Evolutionary conservation across 2,797 vertebrate genomes (phyloP), one percentile per base, ranked within the genome.

Genomic region (Mycteria americana): DNA sequence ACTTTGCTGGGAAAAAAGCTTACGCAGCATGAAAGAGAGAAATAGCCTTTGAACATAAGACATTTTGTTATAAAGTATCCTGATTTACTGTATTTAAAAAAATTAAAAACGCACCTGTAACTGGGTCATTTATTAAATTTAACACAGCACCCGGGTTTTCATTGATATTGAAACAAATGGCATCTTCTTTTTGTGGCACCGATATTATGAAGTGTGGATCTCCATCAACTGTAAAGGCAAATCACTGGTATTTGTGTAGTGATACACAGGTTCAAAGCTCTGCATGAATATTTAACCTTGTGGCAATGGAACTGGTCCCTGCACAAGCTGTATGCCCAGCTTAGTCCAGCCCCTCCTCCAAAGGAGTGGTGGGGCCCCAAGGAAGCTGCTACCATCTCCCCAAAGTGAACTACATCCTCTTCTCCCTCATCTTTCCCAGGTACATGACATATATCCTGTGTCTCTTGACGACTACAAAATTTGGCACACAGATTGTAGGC

Each of bases 181-280:
- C 97, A 19, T 99, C 99, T 0, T 98, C 96, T 92, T 97, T 98
- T 56, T 98, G 97, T 50, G 98, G 98, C 46, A 99, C 97, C 27
- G 98, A 98, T 86, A 99, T 98, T 85, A 99, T 98, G 97, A 99
- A 99, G 97, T 99, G 99, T 83, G 99, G 99, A 94, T 99, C 99
- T 92, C 99, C 99, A 60, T 99, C 99, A 98, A 99, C 99, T 99
- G 97, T 48, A 84, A 85, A 97, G 53, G 95, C 53, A 94, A 95
- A 92, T 79, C 41, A 75, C 27, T 37, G 54, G 11, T 51, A 41
- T 92, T 84, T 90, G 56, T 69, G 85, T 3, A 39, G 67, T 28
- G 68, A 65, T n/a, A 50, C 65, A 77, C 19, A 73, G 21, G 35
- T 23, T 75, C 80, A 64, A 37, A 69, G 33, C 18, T 70, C 23